These are phyloP conservation scores for Tetramorium simillimum DNA, from an alignment of 1,140 invertebrate genomes.

Conservation along the genomic window DNA sequence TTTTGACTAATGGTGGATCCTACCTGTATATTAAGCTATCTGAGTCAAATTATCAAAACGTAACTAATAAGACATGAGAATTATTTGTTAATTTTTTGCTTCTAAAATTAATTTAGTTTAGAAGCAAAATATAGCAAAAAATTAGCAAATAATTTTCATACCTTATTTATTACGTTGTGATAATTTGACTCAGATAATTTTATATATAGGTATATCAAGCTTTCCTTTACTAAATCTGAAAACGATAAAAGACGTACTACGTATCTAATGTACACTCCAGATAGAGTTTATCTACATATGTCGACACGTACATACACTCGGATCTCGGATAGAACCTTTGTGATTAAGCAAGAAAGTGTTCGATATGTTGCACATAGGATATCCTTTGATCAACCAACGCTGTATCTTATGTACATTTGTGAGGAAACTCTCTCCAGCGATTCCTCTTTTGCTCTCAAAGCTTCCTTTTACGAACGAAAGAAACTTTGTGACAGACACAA, in stretches of 20 bases:
- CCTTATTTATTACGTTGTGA: too few species aligned
- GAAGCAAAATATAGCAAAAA: too few species aligned
- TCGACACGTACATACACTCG: not conserved
- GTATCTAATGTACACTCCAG: constrained; percentile 17
- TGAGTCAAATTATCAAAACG: too few species aligned
- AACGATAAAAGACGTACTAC: constrained; percentile 33
- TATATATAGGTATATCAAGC: too few species aligned
- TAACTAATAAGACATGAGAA: too few species aligned
- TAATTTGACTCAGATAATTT: too few species aligned
- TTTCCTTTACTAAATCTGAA: not conserved
- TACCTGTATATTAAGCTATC: too few species aligned
- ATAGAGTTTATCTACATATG: constrained; percentile 1
- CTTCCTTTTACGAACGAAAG: not conserved
- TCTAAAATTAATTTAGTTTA: too few species aligned
- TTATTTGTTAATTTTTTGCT: too few species aligned
- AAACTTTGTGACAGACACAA: not conserved
- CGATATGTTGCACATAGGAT: constrained; percentile 33
- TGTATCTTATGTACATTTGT: not conserved
- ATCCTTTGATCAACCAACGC: constrained; percentile 44
- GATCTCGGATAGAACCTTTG: constrained; percentile 5
- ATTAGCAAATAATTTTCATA: too few species aligned
- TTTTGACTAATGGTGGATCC: not conserved
- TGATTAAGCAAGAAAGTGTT: constrained; percentile 9
- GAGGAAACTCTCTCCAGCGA: not conserved
- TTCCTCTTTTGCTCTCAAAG: not conserved